These are phyloP conservation scores for Odontophorus gujanensis DNA, from an alignment of 2,113 vertebrate species.

Conservation along the genomic window DNA sequence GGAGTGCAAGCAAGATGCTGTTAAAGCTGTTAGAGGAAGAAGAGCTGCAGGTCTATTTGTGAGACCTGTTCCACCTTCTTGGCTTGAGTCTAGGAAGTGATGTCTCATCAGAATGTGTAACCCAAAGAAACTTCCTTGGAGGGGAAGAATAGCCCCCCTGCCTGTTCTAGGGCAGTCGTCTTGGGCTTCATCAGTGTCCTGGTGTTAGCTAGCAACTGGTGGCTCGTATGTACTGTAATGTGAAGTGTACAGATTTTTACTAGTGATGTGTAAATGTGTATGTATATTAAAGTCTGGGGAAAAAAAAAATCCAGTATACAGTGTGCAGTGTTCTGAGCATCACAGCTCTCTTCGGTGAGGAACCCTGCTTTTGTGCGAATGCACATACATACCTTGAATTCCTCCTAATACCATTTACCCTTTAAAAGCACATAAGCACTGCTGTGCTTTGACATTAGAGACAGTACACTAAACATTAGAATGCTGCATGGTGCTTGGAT, in stretches of 20 bases:
- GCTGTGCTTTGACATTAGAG: background rate
- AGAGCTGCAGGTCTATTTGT: constrained; percentile 21
- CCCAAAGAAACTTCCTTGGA: constrained; percentile 74
- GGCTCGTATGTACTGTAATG: constrained; percentile 81
- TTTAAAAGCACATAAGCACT: background rate
- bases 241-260: constrained; percentile 83
- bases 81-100: background rate
- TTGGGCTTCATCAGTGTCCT: constrained; percentile 76
- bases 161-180: constrained; percentile 82
- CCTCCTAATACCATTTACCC: background rate
- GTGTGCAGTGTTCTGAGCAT: constrained; percentile 27
- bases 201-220: constrained; percentile 79
- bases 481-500: background rate
- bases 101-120: constrained; percentile 27
- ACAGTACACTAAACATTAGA: background rate
- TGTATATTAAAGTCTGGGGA: constrained; percentile 79
- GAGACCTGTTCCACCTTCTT: background rate
- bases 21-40: background rate
- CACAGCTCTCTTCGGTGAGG: background rate
- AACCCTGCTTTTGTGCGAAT: background rate
- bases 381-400: background rate
- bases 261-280: constrained; percentile 78
- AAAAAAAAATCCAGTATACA: constrained; percentile 50
- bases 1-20: background rate
- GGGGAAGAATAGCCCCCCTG: constrained; percentile 70